Percentiles rank a stretch among this genome's conserved stretches.
Evolutionary conservation across 1,140 invertebrate species (phyloP).

Genomic region (Sarcophaga peregrina): DNA sequence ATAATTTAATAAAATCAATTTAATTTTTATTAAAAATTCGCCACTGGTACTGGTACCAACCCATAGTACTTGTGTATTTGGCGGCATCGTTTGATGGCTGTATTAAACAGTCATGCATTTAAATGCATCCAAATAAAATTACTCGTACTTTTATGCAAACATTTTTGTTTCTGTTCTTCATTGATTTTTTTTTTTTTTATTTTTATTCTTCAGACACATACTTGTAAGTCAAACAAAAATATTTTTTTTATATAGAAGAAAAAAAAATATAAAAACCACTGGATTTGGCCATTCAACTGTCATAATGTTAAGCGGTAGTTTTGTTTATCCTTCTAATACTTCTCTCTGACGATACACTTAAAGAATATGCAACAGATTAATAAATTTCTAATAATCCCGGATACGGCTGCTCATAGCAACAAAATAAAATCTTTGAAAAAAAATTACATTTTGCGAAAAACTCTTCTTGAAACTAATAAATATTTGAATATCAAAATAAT

Average conservation of each 20-base stretch:
- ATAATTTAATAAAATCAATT: too few species aligned
- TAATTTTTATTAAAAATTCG: too few species aligned
- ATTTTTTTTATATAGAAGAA: neutral
- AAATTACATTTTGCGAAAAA: too few species aligned
- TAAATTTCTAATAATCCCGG: too few species aligned
- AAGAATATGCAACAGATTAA: neutral
- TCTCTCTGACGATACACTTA: neutral
- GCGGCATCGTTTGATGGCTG: neutral
- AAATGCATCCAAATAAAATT: conserved; percentile 7
- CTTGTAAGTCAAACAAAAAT: neutral
- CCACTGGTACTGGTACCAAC: neutral
- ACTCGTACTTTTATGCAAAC: neutral
- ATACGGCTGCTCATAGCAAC: too few species aligned
- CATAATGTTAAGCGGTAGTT: conserved; percentile 24
- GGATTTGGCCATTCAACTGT: conserved; percentile 17
- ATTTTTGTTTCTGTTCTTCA: neutral
- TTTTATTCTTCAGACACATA: neutral
- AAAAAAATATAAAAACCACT: neutral
- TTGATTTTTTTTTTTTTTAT: too few species aligned
- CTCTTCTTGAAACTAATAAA: too few species aligned
- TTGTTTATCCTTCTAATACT: neutral
- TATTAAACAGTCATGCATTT: conserved; percentile 1
- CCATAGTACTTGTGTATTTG: neutral
- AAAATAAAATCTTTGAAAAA: too few species aligned
- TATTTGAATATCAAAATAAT: too few species aligned